A percentile compares a stretch with the other conserved stretches of the same genome.
Conservation (phyloP, 2,888 invertebrate species). For the Biston betularia region DNA sequence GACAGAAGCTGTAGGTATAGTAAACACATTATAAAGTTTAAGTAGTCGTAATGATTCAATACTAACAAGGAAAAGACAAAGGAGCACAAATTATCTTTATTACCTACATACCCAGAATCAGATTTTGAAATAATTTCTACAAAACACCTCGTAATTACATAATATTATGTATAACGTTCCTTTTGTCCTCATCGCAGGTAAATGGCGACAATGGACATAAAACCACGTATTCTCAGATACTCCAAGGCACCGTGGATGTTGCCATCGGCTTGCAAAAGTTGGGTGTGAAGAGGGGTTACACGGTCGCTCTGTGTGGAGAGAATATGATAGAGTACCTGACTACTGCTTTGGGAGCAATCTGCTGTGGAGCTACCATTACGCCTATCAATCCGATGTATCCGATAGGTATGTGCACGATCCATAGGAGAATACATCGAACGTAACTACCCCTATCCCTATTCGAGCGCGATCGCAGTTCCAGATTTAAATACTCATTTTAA, state of each 20-base stretch:
- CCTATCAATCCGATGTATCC: slow-evolving; percentile 86
- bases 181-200: slow-evolving; percentile 65
- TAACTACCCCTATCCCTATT: neutral
- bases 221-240: slow-evolving; percentile 76
- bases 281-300: slow-evolving; percentile 80
- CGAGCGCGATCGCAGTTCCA: too few species aligned
- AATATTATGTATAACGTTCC: neutral
- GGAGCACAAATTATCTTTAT: too few species aligned
- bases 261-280: slow-evolving; percentile 77
- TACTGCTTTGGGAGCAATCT: slow-evolving; percentile 78
- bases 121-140: too few species aligned
- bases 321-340: slow-evolving; percentile 85
- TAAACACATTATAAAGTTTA: too few species aligned
- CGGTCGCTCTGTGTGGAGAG: slow-evolving; percentile 86
- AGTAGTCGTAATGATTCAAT: too few species aligned
- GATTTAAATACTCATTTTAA: too few species aligned
- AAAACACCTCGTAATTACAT: too few species aligned
- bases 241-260: slow-evolving; percentile 78
- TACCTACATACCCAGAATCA: too few species aligned
- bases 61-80: too few species aligned
- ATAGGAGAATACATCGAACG: neutral
- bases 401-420: slow-evolving; percentile 55
- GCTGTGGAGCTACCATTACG: slow-evolving; percentile 84
- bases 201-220: slow-evolving; percentile 83
- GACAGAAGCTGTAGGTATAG: too few species aligned